Percentiles rank a stretch among this genome's conserved stretches.
phyloP scores from a whole-genome alignment of 2,113 vertebrate species.

The Ariopsis seemanni region DNA sequence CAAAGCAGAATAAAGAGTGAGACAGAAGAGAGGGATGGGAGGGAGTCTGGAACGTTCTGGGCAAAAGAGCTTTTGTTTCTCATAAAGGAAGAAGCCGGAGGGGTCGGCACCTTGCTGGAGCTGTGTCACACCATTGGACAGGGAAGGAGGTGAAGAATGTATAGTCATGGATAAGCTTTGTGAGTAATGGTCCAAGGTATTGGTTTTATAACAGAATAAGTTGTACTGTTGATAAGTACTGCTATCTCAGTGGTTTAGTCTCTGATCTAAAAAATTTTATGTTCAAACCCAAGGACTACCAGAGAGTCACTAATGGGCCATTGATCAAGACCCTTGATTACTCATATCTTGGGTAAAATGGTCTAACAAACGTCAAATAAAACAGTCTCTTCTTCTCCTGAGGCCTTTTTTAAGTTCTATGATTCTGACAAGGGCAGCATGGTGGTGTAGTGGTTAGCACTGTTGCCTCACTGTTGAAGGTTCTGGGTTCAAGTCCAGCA shows the following conservation, averaged over 20 bases:
- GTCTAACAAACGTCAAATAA: not conserved
- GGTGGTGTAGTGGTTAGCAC: no score
- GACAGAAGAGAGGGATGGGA: constrained; percentile 17
- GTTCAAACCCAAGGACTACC: not conserved
- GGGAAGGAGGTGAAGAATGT: constrained; percentile 22
- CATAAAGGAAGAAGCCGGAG: constrained; percentile 46
- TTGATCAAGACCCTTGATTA: not conserved
- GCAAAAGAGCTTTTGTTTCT: constrained; percentile 59
- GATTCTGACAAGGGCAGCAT: no score
- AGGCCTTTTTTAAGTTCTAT: not conserved
- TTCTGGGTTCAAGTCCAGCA: no score
- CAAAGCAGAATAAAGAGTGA: constrained; percentile 50
- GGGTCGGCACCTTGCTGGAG: constrained; percentile 31
- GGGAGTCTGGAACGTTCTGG: constrained; percentile 52
- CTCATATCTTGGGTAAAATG: not conserved
- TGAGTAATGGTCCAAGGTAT: not conserved
- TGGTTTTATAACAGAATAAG: not conserved
- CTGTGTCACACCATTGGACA: constrained; percentile 31
- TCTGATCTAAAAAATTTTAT: not conserved
- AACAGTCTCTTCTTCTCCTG: not conserved
- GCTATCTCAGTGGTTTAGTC: not conserved
- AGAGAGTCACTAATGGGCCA: not conserved
- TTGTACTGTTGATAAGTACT: not conserved
- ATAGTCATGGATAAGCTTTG: constrained; percentile 13
- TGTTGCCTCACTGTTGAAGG: no score